Conservation (phyloP, 2,888 invertebrate species). For the Ophraella communa region DNA sequence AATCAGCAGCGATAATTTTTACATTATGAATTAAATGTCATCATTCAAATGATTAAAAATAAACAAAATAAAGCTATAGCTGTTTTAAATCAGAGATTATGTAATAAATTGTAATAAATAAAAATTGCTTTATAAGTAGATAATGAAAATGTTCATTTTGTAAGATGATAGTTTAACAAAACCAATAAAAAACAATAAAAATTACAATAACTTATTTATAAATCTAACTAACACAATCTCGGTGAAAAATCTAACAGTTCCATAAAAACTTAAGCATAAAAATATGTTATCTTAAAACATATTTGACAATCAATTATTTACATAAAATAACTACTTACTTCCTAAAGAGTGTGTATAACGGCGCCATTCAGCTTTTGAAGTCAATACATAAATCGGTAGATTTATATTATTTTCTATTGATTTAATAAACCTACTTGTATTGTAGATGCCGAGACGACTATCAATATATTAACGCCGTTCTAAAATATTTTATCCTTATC, state of each 20-base stretch:
- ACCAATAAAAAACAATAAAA: no score
- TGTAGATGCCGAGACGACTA: background rate
- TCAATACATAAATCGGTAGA: background rate
- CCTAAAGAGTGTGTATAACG: background rate
- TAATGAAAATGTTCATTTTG: no score
- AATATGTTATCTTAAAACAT: background rate
- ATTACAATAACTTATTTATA: no score
- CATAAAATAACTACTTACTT: background rate
- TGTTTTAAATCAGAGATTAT: background rate
- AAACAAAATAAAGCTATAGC: no score
- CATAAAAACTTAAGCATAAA: background rate
- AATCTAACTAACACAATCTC: background rate
- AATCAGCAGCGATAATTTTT: background rate
- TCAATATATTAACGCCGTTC: background rate
- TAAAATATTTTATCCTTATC: background rate
- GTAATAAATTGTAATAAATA: background rate
- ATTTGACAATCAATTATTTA: background rate
- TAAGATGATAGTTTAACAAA: no score
- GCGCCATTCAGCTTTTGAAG: background rate
- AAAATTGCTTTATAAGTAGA: no score
- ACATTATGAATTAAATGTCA: background rate
- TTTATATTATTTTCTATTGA: background rate
- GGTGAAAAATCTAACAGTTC: background rate
- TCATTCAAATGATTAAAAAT: no score
- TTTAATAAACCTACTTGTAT: background rate